These are phyloP conservation scores for Cyclophora albipunctata DNA, from an alignment of 2,888 invertebrate species.

Conservation along the genomic window DNA sequence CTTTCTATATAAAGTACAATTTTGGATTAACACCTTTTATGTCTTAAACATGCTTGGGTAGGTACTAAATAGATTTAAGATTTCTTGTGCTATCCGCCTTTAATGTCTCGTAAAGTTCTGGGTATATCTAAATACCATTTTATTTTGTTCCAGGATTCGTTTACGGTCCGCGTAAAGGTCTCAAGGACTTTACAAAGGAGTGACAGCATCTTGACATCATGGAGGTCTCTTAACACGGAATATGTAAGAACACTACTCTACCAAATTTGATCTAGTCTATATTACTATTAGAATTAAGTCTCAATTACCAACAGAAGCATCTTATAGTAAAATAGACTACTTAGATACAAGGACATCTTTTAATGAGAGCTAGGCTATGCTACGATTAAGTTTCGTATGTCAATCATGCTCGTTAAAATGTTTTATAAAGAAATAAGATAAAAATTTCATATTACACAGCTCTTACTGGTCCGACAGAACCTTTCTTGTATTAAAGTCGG, in stretches of 20 bases:
- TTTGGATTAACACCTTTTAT: conserved; percentile 7
- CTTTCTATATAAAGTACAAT: no score
- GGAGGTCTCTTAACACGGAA: conserved; percentile 51
- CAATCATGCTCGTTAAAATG: no score
- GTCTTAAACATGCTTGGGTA: conserved; percentile 4
- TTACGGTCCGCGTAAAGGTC: conserved; percentile 18
- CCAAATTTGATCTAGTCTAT: background rate
- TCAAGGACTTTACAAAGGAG: conserved; percentile 24
- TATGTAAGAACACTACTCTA: conserved; percentile 30
- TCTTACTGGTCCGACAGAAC: no score
- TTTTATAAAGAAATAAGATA: no score
- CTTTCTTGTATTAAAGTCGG: no score
- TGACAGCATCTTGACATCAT: conserved; percentile 40
- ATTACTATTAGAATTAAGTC: no score
- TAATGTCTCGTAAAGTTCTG: conserved; percentile 3
- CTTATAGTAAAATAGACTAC: background rate
- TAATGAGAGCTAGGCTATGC: no score
- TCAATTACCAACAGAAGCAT: background rate
- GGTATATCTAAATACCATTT: no score
- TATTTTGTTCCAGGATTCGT: conserved; percentile 32
- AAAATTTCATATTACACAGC: no score
- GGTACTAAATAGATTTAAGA: background rate
- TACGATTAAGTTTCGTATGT: no score
- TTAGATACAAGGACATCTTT: no score
- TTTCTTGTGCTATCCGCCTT: conserved; percentile 3